These are phyloP conservation scores for Callaeas wilsoni DNA, from an alignment of 2,113 vertebrate genomes.

Conservation along the genomic window DNA sequence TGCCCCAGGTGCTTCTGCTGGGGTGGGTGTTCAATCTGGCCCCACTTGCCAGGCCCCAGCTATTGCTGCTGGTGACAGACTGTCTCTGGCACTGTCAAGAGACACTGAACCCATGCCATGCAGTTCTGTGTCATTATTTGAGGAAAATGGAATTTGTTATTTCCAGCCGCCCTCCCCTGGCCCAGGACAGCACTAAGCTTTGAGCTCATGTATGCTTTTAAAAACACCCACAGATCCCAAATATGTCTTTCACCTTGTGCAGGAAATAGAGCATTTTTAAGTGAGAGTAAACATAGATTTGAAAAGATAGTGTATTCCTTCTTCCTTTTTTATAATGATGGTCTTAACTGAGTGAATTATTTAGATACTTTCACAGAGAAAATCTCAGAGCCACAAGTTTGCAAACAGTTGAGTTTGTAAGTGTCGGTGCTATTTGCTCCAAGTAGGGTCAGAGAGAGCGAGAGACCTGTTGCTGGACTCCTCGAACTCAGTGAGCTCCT, in stretches of 20 bases:
- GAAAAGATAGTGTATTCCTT: background rate
- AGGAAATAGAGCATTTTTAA: background rate
- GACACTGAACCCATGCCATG: background rate
- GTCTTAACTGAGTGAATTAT: background rate
- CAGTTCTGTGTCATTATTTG: background rate
- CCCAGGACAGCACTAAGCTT: background rate
- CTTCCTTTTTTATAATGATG: background rate
- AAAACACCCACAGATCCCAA: background rate
- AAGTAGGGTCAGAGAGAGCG: background rate
- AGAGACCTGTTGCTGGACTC: background rate
- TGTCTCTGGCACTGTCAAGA: background rate
- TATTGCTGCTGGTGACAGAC: background rate
- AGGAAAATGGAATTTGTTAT: background rate
- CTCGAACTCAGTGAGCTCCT: background rate
- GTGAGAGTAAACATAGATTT: background rate
- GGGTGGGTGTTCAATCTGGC: background rate
- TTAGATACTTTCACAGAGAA: background rate
- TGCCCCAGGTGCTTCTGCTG: background rate
- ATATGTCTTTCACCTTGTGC: background rate
- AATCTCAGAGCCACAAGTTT: background rate
- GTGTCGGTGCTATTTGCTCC: background rate
- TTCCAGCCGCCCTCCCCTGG: background rate
- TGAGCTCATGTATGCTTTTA: background rate
- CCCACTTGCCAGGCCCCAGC: rapidly evolving
- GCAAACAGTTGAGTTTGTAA: background rate